Percentiles rank a stretch among this genome's conserved stretches.
These are phyloP conservation scores for Caenorhabditis auriculariae DNA, from an alignment of 2,888 invertebrate genomes.

Conservation along the genomic window DNA sequence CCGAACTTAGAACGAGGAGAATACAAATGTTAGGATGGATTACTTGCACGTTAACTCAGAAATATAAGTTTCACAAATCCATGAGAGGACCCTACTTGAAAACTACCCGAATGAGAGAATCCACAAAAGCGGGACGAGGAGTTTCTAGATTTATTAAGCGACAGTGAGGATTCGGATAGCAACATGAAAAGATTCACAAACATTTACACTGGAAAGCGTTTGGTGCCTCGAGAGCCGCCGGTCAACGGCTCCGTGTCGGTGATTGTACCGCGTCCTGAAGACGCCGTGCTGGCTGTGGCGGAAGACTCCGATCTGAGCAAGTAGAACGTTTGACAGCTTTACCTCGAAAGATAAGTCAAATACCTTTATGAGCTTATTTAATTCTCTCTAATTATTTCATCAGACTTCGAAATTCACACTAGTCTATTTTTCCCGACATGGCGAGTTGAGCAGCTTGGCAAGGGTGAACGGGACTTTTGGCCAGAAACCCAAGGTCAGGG, in stretches of 20 bases:
- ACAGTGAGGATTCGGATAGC: background rate
- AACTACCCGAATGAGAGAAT: background rate
- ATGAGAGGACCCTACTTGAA: too few species aligned
- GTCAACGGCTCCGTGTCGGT: slow-evolving; percentile 45
- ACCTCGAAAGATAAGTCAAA: background rate
- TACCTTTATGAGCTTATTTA: background rate
- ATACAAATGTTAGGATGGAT: too few species aligned
- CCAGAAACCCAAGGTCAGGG: too few species aligned
- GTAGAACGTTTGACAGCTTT: background rate
- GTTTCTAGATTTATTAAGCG: background rate
- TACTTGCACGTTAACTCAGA: too few species aligned
- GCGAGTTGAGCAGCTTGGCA: too few species aligned
- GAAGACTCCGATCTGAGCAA: slow-evolving; percentile 41
- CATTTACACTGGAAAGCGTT: slow-evolving; percentile 17
- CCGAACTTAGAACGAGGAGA: too few species aligned
- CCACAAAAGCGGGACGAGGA: background rate
- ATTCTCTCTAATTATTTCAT: too few species aligned
- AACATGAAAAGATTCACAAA: background rate
- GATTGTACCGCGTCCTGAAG: slow-evolving; percentile 41
- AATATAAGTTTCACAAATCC: too few species aligned
- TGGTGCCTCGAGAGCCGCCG: slow-evolving; percentile 6
- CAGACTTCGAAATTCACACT: too few species aligned
- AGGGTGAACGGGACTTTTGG: too few species aligned
- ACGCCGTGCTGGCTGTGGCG: slow-evolving; percentile 35
- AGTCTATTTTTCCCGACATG: too few species aligned